These are phyloP conservation scores for Corythornis cristatus DNA, from an alignment of 2,113 vertebrate species.

Conservation along the genomic window DNA sequence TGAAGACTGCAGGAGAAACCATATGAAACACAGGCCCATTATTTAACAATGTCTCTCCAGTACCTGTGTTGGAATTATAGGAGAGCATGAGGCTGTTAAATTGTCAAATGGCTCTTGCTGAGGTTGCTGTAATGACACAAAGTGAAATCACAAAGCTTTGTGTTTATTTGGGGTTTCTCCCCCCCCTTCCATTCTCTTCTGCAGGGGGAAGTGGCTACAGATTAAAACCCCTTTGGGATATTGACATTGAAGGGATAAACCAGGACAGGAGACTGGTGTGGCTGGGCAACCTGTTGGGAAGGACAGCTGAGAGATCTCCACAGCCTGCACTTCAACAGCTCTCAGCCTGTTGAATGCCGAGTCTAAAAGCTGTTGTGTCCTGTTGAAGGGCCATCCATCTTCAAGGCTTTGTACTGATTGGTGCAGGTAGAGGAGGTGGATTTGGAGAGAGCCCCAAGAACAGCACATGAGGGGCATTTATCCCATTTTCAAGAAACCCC, in stretches of 20 bases:
- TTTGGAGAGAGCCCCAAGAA: not conserved
- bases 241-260: not conserved
- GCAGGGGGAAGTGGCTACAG: not conserved
- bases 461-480: not conserved
- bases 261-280: not conserved
- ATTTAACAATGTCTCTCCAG: constrained; percentile 64
- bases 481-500: not conserved
- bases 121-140: not conserved
- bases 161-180: not conserved
- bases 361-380: not conserved
- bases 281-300: not conserved
- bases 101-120: constrained; percentile 7
- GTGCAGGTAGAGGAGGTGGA: not conserved
- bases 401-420: not conserved
- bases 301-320: not conserved
- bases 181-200: not conserved
- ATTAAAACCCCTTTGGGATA: not conserved
- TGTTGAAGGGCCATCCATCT: not conserved
- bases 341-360: not conserved
- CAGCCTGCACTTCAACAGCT: not conserved
- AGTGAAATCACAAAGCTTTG: not conserved
- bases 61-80: constrained; percentile 4
- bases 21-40: constrained; percentile 57
- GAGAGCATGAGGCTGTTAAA: constrained; percentile 11
- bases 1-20: constrained; percentile 61